Conservation (phyloP, 37 sponge, comb jelly and placozoan species). For the Beroe forskalii region DNA sequence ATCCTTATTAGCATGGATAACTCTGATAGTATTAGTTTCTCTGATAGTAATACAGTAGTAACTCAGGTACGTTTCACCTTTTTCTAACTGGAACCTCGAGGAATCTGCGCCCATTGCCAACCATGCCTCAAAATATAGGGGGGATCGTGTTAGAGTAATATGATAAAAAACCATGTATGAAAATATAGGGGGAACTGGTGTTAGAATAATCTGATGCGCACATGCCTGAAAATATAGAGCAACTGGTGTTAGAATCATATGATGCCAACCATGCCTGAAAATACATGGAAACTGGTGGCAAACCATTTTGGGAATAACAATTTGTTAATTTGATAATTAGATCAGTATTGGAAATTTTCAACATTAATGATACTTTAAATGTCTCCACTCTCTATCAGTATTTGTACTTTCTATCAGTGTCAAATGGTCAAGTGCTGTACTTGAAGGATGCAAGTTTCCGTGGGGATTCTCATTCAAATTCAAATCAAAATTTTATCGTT, state of each 20-base stretch:
- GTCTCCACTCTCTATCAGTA: no score
- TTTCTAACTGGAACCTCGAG: constrained; percentile 43
- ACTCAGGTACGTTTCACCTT: constrained; percentile 31
- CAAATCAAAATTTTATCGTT: no score
- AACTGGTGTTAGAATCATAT: neutral
- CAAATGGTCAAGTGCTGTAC: no score
- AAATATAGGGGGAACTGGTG: neutral
- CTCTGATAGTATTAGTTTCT: constrained; percentile 53
- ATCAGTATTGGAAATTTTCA: no score
- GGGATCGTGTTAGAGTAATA: neutral
- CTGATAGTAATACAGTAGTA: constrained; percentile 61
- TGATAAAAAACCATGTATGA: no score
- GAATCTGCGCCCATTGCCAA: constrained; percentile 57
- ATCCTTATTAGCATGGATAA: constrained; percentile 25
- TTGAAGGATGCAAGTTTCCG: no score
- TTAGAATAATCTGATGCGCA: neutral
- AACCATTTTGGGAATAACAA: no score
- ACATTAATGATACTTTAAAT: no score
- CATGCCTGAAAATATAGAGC: neutral
- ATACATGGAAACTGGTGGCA: no score
- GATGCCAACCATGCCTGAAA: neutral
- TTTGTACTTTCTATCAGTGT: no score
- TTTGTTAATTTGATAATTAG: no score
- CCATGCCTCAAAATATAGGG: constrained; percentile 61
- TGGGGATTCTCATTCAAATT: no score